Conservation (phyloP, 2,113 vertebrate genomes). For the Elgaria multicarinata region DNA sequence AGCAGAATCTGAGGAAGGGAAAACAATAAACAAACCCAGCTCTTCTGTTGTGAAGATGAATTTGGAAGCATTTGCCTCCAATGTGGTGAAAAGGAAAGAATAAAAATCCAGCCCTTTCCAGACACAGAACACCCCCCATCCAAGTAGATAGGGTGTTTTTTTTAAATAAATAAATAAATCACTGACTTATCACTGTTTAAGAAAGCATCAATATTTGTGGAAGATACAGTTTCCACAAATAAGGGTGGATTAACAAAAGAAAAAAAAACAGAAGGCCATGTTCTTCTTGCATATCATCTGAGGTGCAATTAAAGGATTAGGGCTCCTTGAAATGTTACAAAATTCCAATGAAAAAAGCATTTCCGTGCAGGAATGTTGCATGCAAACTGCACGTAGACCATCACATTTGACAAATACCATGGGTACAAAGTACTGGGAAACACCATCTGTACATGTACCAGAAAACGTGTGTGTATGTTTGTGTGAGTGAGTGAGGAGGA, state of each 20-base stretch:
- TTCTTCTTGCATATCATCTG: background rate
- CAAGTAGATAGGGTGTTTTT: background rate
- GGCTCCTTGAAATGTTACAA: background rate
- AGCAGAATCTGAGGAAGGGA: background rate
- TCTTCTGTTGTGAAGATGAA: constrained; percentile 45
- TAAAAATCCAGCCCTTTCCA: background rate
- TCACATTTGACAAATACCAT: background rate
- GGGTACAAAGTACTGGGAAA: background rate
- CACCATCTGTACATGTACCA: background rate
- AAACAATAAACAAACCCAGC: constrained; percentile 46
- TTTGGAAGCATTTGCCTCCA: constrained; percentile 26
- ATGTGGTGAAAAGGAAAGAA: background rate
- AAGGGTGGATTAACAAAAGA: background rate
- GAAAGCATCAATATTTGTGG: background rate
- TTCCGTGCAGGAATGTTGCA: background rate
- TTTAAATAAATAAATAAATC: background rate
- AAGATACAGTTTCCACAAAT: background rate
- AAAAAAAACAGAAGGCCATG: background rate
- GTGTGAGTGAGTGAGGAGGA: too few relatives aligned
- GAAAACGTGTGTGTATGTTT: background rate
- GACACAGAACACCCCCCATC: background rate
- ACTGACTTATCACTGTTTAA: background rate
- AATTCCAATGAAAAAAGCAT: background rate
- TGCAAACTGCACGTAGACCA: background rate
- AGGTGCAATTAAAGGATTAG: background rate